Base-by-base conservation (phyloP, 1,140 invertebrate species). In the Wasmannia auropunctata region DNA sequence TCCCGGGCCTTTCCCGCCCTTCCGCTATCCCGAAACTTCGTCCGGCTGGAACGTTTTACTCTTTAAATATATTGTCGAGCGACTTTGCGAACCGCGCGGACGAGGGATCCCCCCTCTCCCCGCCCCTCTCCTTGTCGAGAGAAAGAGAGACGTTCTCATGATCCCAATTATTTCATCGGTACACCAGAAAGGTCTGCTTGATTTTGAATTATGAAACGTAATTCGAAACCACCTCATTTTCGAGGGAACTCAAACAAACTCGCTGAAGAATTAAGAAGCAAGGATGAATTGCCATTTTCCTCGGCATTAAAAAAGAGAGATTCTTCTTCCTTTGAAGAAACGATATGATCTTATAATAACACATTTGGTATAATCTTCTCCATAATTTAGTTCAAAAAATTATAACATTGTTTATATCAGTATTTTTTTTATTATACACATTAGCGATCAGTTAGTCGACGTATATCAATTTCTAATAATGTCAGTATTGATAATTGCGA, bases 21-120 rank as follows among this genome's bases (percentile, higher is more conserved):
- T 83, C 51, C 79, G 67, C 67, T 34, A 74, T 83, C 67, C 22
- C 54, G 54, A 58, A 74, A 60, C 67, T 58, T 25, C 25, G 28
- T n/a, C 37, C 8, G 49, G 34, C 46, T 40, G 34, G 63, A 54
- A 37, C 83, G 74, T 43, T 67, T 86, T 67, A 58, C 51, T 69
- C 60, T 69, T 79, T 62, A 83, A 83, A 83, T 83, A 74, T 46
- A 74, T 83, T 74, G 67, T 58, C 34, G 67, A 43, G n/a, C 40
- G 51, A 14, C 28, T 83, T 83, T 25, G 7, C 37, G 37, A 22
- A 19, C 31, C 16, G 34, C 49, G 37, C 34, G 19, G 19, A 77
- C n/a, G 62, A 28, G 16, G n/a, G 46, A 28, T 25, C 3, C 34
- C n/a, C n/a, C n/a, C n/a, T n/a, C n/a, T n/a, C n/a, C n/a, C n/a